Evolutionary conservation across 2,113 vertebrate species (phyloP).

Genomic region (Galeopterus variegatus): DNA sequence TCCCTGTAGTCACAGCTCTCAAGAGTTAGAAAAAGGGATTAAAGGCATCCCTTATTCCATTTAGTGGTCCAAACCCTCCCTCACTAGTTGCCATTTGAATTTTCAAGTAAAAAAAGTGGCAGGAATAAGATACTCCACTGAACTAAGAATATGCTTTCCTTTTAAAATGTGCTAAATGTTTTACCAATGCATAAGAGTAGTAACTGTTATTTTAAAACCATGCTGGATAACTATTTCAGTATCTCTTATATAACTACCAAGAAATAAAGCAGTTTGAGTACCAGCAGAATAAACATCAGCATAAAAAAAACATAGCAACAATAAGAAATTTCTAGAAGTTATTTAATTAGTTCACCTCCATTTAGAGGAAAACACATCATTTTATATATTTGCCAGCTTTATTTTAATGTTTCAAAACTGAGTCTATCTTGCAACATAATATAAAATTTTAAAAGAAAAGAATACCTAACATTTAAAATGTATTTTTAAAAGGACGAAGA

Average conservation of each 20-base stretch:
- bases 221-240: slow-evolving; percentile 7
- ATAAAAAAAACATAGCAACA: slow-evolving; percentile 8
- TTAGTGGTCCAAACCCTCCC: not conserved
- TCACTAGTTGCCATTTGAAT: not conserved
- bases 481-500: not conserved
- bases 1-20: not conserved
- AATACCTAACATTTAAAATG: slow-evolving; percentile 1
- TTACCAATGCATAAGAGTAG: not conserved
- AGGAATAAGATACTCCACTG: not conserved
- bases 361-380: not conserved
- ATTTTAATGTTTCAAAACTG: not conserved
- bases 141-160: slow-evolving; percentile 48
- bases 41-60: not conserved
- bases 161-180: not conserved
- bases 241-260: not conserved
- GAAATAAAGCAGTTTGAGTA: not conserved
- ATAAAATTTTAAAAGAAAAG: slow-evolving; percentile 4
- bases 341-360: not conserved
- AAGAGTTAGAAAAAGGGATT: not conserved
- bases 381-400: slow-evolving; percentile 18
- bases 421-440: not conserved
- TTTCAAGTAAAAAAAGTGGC: not conserved
- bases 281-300: not conserved
- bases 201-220: slow-evolving; percentile 26
- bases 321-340: slow-evolving; percentile 25